Evolutionary conservation across 2,888 invertebrate species (phyloP).

Genomic region (Agrotis puta): DNA sequence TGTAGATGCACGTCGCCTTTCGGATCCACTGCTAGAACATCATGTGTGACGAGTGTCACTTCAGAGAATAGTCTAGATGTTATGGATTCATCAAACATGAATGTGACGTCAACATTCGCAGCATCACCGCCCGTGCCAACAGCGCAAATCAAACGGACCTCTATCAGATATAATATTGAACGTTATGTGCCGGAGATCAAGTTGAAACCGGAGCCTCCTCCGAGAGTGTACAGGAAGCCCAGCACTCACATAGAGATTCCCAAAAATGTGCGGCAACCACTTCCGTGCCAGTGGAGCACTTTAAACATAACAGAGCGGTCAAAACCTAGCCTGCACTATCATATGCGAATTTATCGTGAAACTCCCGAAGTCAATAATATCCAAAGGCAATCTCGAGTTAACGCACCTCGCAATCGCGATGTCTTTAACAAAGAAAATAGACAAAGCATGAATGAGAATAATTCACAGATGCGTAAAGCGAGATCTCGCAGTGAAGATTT

Average conservation of each 20-base stretch:
- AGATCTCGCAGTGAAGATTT: constrained; percentile 88
- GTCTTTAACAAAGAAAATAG: constrained; percentile 76
- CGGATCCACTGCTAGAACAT: constrained; percentile 93
- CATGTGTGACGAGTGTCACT: constrained; percentile 91
- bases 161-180: constrained; percentile 85
- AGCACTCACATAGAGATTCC: constrained; percentile 87
- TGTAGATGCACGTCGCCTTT: constrained; percentile 94
- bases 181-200: constrained; percentile 85
- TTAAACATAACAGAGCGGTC: constrained; percentile 86
- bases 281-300: constrained; percentile 88
- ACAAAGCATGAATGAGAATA: constrained; percentile 66
- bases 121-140: constrained; percentile 86
- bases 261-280: constrained; percentile 85
- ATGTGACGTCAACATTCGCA: constrained; percentile 88
- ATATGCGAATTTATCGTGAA: constrained; percentile 88
- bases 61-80: constrained; percentile 91
- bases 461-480: constrained; percentile 77
- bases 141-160: constrained; percentile 88
- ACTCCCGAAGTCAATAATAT: constrained; percentile 71
- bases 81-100: constrained; percentile 88
- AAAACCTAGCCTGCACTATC: constrained; percentile 89
- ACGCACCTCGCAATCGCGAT: constrained; percentile 82
- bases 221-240: constrained; percentile 86
- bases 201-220: constrained; percentile 86
- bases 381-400: constrained; percentile 79